phyloP scores from a whole-genome alignment of 2,113 vertebrate species.

The Pseudonaja textilis region DNA sequence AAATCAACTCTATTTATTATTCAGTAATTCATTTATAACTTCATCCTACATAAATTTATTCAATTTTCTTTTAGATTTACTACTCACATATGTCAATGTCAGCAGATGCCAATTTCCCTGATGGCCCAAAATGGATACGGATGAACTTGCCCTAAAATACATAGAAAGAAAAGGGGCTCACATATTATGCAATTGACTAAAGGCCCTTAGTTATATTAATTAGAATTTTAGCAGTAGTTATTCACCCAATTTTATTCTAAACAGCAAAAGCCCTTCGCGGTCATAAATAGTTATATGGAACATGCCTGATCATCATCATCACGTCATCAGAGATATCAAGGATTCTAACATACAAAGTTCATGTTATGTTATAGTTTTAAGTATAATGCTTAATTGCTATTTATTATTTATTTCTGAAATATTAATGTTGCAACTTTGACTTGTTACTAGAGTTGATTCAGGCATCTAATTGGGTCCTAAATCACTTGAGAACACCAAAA shows the following conservation, averaged over 20 bases:
- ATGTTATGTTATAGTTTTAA: neutral
- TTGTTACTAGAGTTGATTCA: neutral
- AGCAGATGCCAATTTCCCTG: slow-evolving; percentile 87
- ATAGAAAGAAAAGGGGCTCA: slow-evolving; percentile 6
- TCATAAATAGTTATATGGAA: neutral
- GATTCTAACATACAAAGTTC: neutral
- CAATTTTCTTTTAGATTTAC: neutral
- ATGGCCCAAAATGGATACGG: slow-evolving; percentile 90
- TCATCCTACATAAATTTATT: neutral
- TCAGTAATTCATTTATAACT: neutral
- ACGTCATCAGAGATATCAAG: neutral
- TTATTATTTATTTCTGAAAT: neutral
- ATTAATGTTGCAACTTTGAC: neutral
- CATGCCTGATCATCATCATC: neutral
- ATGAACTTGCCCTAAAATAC: slow-evolving; percentile 89
- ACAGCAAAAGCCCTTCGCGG: neutral
- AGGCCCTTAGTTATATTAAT: neutral
- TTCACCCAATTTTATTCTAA: neutral
- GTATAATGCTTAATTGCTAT: neutral
- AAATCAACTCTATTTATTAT: neutral
- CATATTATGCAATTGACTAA: neutral
- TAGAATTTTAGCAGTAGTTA: neutral
- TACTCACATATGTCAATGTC: slow-evolving; percentile 94
- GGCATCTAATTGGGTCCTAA: neutral
- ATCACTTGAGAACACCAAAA: neutral